phyloP scores from a whole-genome alignment of 2,797 vertebrate genomes.

The Antennarius maculatus region DNA sequence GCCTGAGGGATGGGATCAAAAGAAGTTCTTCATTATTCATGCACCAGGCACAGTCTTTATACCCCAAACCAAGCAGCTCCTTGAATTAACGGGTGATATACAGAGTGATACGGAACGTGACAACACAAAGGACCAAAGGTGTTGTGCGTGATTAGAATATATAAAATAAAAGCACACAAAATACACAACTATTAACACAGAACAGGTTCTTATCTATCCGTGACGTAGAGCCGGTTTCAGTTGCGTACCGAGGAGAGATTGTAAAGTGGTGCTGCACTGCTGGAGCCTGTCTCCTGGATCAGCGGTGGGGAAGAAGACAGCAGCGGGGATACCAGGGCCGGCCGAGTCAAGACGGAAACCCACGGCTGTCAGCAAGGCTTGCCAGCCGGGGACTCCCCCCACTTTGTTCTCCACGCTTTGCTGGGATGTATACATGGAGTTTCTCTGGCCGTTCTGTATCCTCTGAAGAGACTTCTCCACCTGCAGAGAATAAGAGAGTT shows the following conservation, averaged over 20 bases:
- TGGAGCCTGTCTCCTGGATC: constrained; percentile 96
- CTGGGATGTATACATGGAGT: constrained; percentile 99
- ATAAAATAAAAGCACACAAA: not conserved
- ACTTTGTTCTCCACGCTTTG: constrained; percentile 99
- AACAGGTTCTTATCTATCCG: not conserved
- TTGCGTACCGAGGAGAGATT: constrained; percentile 90
- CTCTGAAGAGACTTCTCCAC: constrained; percentile 98
- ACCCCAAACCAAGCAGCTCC: constrained; percentile 7
- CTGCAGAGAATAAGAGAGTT: constrained; percentile 66
- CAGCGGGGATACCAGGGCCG: constrained; percentile 91
- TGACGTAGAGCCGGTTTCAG: not conserved
- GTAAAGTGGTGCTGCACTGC: constrained; percentile 96
- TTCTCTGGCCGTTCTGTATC: constrained; percentile 97
- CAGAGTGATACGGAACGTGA: constrained; percentile 3
- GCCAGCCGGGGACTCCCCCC: constrained; percentile 95
- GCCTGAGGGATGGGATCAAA: constrained; percentile 80
- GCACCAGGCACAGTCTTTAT: constrained; percentile 14
- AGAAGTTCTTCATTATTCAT: constrained; percentile 46
- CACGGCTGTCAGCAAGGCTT: constrained; percentile 93
- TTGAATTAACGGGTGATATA: constrained; percentile 10
- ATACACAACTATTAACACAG: not conserved
- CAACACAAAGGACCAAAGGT: not conserved
- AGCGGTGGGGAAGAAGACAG: constrained; percentile 95
- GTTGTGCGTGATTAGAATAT: not conserved
- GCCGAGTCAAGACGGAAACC: constrained; percentile 94